Evolutionary conservation across 2,797 vertebrate species (phyloP).

Genomic region (Vespertilio murinus): DNA sequence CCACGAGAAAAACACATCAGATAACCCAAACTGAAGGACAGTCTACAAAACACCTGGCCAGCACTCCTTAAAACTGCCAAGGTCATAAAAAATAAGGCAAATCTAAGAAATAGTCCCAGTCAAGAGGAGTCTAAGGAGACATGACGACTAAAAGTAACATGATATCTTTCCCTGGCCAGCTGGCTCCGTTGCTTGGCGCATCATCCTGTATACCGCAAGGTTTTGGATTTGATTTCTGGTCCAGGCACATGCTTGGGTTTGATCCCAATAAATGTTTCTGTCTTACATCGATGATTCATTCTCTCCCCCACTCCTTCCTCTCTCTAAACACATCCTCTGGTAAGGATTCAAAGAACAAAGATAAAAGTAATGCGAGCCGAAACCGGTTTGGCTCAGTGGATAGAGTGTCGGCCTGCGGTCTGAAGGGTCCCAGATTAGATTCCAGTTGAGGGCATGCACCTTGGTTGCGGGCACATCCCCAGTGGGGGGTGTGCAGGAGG

Average conservation of each 20-base stretch:
- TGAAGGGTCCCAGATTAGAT: too few relatives aligned
- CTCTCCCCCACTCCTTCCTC: background rate
- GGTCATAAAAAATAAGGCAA: background rate
- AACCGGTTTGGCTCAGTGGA: too few relatives aligned
- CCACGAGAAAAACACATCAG: background rate
- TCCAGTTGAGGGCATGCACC: too few relatives aligned
- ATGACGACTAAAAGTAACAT: background rate
- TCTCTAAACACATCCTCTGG: background rate
- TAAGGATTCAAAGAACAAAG: background rate
- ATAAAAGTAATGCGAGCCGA: background rate
- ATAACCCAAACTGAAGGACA: background rate
- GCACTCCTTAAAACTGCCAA: background rate
- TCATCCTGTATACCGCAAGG: background rate
- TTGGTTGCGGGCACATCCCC: too few relatives aligned
- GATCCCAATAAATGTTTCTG: background rate
- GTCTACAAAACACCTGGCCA: background rate
- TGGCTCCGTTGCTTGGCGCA: background rate
- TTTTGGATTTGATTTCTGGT: background rate
- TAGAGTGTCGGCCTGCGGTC: too few relatives aligned
- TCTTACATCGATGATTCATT: background rate
- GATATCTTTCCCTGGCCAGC: background rate
- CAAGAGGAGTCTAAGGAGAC: background rate
- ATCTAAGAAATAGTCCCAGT: background rate
- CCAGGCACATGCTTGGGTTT: background rate
- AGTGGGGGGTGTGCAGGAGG: too few relatives aligned